Evolutionary conservation across 2,888 invertebrate genomes (phyloP), one percentile per base, ranked within the genome.

Genomic region (Carpatolechia fugitivella): DNA sequence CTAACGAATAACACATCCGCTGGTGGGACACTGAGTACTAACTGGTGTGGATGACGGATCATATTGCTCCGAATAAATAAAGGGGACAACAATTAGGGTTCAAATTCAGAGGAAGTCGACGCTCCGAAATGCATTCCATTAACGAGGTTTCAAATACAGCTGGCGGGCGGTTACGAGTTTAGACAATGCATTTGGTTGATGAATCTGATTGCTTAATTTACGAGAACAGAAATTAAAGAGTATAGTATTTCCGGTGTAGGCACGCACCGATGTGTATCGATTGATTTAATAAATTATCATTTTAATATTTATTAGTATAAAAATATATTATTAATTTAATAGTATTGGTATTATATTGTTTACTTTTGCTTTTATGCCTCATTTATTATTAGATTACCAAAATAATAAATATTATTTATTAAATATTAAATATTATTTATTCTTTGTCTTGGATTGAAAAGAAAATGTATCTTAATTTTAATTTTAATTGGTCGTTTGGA

Each of bases 1-100:
- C 71, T 82, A 85, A 88, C 81, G 79, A 83, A 82, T 78, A 78
- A 75, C 73, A 78, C 83, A 85, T 88, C 89, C 87, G 86, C 68
- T 50, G 24, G 36, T 50, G 18, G 66, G 64, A 24, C 24, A 24
- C 24, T 44, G n/a, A 11, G 44, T 44, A 44, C 44, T 44, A 67
- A 63, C 63, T 68, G 72, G 74, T 77, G 72, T 77, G 70, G 68
- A 72, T 85, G 85, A 82, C 83, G 72, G 82, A 85, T 88, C 85
- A 68, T 64, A 73, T 88, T 85, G 77, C 88, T 79, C 77, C 72
- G 74, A 76, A 84, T 79, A 86, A 87, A 86, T 80, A 85, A 83
- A 83, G 85, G 86, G 85, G 78, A 63, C 73, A 69, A 77, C 82
- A 82, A 85, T 86, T 85, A 82, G 74, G 79, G 78, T 70, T 69